These are phyloP conservation scores for Neoascia interrupta DNA, from an alignment of 2,888 invertebrate genomes.

Conservation along the genomic window DNA sequence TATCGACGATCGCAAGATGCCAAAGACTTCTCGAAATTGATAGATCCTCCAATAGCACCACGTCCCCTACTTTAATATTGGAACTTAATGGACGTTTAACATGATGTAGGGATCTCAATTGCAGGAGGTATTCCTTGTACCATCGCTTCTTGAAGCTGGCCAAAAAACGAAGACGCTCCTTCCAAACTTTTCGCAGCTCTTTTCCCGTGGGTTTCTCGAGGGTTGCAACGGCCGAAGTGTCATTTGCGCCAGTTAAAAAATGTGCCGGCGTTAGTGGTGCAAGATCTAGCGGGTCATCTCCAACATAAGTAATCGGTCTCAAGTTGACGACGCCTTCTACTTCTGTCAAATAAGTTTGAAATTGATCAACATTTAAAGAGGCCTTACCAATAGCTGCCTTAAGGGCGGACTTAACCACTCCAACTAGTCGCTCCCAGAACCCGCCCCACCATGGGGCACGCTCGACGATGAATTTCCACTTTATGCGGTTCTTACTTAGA, in stretches of 20 bases:
- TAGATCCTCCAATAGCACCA: too few species aligned
- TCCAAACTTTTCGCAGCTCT: constrained; percentile 1
- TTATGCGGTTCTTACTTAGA: background rate
- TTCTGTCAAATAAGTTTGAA: constrained; percentile 19
- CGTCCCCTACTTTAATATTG: too few species aligned
- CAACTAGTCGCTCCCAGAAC: constrained; percentile 6
- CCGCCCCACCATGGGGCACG: constrained; percentile 6
- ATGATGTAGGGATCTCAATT: constrained; percentile 1
- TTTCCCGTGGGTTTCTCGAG: background rate
- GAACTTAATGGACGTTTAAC: too few species aligned
- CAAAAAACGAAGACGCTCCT: background rate
- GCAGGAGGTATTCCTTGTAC: constrained; percentile 1
- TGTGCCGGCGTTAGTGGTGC: constrained; percentile 16
- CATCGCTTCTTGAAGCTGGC: background rate
- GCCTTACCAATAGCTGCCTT: constrained; percentile 7
- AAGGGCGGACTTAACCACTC: constrained; percentile 25
- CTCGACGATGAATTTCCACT: constrained; percentile 1
- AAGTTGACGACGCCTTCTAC: constrained; percentile 29
- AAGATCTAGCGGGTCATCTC: constrained; percentile 22
- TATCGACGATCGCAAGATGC: too few species aligned
- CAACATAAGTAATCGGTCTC: constrained; percentile 15
- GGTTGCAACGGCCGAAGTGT: background rate
- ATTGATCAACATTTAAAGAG: constrained; percentile 16
- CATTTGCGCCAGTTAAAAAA: constrained; percentile 3
- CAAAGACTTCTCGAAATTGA: too few species aligned